A percentile compares a stretch with the other conserved stretches of the same genome.
These are phyloP conservation scores for Drosophila atripex DNA, from an alignment of 2,888 invertebrate species.

Conservation along the genomic window DNA sequence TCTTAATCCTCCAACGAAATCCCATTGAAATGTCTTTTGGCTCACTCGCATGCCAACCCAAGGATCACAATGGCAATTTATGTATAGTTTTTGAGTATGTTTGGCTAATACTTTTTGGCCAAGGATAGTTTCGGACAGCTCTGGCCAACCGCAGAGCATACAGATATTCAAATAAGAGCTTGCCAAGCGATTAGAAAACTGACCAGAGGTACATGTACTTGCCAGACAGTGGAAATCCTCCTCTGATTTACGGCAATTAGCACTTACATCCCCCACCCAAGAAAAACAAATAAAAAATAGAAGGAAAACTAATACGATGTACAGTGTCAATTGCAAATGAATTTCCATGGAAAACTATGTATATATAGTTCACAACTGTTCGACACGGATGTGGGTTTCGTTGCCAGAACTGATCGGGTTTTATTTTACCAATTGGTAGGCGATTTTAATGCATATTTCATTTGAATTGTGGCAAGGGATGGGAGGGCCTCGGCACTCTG, in stretches of 20 bases:
- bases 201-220: slow-evolving; percentile 16
- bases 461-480: slow-evolving; percentile 50
- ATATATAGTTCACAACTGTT: slow-evolving; percentile 46
- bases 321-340: slow-evolving; percentile 46
- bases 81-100: slow-evolving; percentile 37
- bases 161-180: slow-evolving; percentile 36
- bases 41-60: slow-evolving; percentile 42
- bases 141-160: slow-evolving; percentile 34
- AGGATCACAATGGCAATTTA: slow-evolving; percentile 42
- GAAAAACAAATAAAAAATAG: slow-evolving; percentile 37
- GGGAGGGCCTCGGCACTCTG: background rate
- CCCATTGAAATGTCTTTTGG: slow-evolving; percentile 28
- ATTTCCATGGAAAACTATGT: slow-evolving; percentile 39
- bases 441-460: slow-evolving; percentile 77
- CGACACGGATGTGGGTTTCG: slow-evolving; percentile 52
- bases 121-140: slow-evolving; percentile 46
- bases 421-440: slow-evolving; percentile 65
- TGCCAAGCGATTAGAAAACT: slow-evolving; percentile 52
- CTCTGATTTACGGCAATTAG: slow-evolving; percentile 78
- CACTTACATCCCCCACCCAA: slow-evolving; percentile 66
- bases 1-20: slow-evolving; percentile 35
- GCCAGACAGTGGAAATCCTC: slow-evolving; percentile 72
- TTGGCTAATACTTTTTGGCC: slow-evolving; percentile 61
- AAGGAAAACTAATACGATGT: slow-evolving; percentile 23
- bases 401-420: slow-evolving; percentile 48